Conservation (phyloP, 2,113 vertebrate genomes). For the Sclerurus mexicanus region DNA sequence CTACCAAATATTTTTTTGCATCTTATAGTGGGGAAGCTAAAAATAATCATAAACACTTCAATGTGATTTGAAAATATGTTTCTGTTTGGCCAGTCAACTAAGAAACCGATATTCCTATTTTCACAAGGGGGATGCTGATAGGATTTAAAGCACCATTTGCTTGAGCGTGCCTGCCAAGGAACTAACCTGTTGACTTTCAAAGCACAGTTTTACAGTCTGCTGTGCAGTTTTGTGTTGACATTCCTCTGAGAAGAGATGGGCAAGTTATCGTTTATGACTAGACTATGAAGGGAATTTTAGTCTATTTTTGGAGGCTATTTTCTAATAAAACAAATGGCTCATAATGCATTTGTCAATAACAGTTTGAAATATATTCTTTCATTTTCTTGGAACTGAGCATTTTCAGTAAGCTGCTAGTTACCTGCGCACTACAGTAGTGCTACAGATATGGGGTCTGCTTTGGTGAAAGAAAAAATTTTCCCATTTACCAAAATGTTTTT, state of each 20-base stretch:
- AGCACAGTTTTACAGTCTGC: background rate
- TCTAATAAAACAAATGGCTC: background rate
- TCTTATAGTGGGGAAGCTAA: background rate
- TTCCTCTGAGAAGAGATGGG: background rate
- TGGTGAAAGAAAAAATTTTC: background rate
- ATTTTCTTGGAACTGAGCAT: background rate
- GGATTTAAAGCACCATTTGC: background rate
- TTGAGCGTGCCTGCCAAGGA: background rate
- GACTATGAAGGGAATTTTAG: background rate
- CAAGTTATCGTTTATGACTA: background rate
- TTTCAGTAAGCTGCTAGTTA: background rate
- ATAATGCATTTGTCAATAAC: background rate
- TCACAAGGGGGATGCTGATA: background rate
- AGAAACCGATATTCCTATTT: background rate
- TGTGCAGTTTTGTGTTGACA: background rate
- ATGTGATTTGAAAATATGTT: background rate
- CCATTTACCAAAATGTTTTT: background rate
- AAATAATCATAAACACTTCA: background rate
- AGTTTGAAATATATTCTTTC: background rate
- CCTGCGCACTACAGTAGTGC: background rate
- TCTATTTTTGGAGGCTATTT: background rate
- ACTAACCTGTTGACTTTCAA: background rate
- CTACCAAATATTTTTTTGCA: background rate
- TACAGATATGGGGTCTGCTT: background rate
- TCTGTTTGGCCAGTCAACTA: background rate